Conservation (phyloP, 2,888 invertebrate species). For the Rhogogaster chlorosoma region DNA sequence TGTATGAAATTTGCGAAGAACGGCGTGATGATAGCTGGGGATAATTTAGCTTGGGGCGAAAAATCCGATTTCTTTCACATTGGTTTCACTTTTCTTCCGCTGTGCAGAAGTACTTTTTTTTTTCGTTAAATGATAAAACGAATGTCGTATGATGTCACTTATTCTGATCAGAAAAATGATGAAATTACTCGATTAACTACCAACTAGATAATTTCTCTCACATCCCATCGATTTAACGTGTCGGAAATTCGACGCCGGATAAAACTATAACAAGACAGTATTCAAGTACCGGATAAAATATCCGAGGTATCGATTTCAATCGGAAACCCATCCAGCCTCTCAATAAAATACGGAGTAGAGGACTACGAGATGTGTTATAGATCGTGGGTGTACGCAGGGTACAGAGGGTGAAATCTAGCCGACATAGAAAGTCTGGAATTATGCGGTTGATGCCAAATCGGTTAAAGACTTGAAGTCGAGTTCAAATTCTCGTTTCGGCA, state of each 20-base stretch:
- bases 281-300: constrained; percentile 6
- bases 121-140: too few species aligned
- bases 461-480: not conserved
- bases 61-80: not conserved
- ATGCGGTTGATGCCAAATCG: not conserved
- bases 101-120: too few species aligned
- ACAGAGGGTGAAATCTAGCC: not conserved
- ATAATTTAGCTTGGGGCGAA: not conserved
- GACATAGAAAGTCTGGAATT: not conserved
- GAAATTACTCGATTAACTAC: not conserved
- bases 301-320: constrained; percentile 37
- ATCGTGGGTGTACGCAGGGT: not conserved
- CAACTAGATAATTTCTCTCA: not conserved
- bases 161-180: not conserved
- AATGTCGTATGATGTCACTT: too few species aligned
- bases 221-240: not conserved
- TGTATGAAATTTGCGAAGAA: not conserved
- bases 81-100: not conserved
- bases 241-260: not conserved
- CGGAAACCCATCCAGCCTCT: constrained; percentile 14
- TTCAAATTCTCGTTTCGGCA: constrained; percentile 5
- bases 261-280: constrained; percentile 3
- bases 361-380: not conserved
- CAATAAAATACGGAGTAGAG: not conserved
- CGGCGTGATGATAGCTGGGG: too few species aligned